These are phyloP conservation scores for Pseudochromis fuscus DNA, from an alignment of 2,797 vertebrate species.

Conservation along the genomic window DNA sequence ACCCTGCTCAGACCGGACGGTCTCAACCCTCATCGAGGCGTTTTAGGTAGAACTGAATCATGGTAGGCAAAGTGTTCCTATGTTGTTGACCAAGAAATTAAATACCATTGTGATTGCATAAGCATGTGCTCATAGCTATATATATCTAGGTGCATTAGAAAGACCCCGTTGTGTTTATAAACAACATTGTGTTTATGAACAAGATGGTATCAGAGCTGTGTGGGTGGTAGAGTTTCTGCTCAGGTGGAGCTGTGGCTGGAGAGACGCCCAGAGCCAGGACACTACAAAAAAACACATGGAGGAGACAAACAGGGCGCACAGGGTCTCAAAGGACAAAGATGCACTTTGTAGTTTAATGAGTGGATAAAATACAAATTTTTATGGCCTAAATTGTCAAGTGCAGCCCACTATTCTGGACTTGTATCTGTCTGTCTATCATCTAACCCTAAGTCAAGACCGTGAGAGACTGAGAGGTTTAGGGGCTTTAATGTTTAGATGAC, in stretches of 20 bases:
- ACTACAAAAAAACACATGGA: constrained; percentile 48
- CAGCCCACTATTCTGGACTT: constrained; percentile 29
- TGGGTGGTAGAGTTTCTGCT: constrained; percentile 65
- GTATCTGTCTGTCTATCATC: constrained; percentile 50
- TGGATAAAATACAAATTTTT: constrained; percentile 40
- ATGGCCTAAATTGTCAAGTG: constrained; percentile 35
- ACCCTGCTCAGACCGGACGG: constrained; percentile 66
- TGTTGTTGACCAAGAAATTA: not conserved
- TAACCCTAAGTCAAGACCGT: constrained; percentile 61
- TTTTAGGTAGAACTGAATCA: constrained; percentile 16
- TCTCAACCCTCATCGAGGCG: constrained; percentile 31
- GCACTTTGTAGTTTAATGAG: constrained; percentile 34
- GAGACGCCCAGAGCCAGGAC: constrained; percentile 26
- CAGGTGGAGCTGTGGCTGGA: constrained; percentile 28
- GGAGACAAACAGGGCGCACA: constrained; percentile 36
- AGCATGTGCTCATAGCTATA: constrained; percentile 11
- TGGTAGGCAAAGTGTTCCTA: constrained; percentile 9
- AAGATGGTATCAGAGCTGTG: constrained; percentile 61
- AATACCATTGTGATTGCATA: not conserved
- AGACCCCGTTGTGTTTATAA: constrained; percentile 18
- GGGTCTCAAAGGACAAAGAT: constrained; percentile 26
- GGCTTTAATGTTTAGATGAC: constrained; percentile 78
- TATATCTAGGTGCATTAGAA: constrained; percentile 17
- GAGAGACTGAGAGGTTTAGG: constrained; percentile 74
- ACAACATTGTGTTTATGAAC: constrained; percentile 39